phyloP scores from a whole-genome alignment of 2,113 vertebrate species.

The Cheilinus undulatus region DNA sequence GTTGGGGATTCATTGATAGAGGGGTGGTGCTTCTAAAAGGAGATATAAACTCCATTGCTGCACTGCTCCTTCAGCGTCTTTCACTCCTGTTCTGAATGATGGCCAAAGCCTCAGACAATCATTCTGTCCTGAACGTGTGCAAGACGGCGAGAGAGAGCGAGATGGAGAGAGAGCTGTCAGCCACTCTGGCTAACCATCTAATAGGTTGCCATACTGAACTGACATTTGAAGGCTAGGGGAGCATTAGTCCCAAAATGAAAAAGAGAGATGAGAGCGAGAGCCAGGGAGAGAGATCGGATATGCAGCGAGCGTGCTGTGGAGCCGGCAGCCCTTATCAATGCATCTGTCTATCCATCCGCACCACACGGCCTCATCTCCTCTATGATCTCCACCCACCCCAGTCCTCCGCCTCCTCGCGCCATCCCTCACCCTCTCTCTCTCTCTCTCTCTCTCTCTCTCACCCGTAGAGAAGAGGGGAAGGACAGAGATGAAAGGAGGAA shows the following conservation, averaged over 20 bases:
- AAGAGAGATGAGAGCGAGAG: slow-evolving; percentile 55
- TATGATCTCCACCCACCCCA: slow-evolving; percentile 75
- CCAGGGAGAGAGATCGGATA: slow-evolving; percentile 62
- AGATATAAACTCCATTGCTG: slow-evolving; percentile 32
- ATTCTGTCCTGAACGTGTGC: slow-evolving; percentile 53
- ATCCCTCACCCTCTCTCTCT: slow-evolving; percentile 38
- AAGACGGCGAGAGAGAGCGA: slow-evolving; percentile 29
- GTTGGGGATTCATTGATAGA: not conserved
- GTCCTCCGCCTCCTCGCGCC: slow-evolving; percentile 51
- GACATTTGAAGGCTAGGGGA: slow-evolving; percentile 78
- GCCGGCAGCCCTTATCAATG: slow-evolving; percentile 81
- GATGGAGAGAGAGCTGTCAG: slow-evolving; percentile 65
- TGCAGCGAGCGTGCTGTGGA: slow-evolving; percentile 67
- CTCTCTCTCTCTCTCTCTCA: slow-evolving; percentile 28
- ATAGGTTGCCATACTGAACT: slow-evolving; percentile 74
- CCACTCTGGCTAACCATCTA: slow-evolving; percentile 73
- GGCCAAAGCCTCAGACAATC: slow-evolving; percentile 61
- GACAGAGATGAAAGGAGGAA: slow-evolving; percentile 69
- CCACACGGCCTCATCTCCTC: slow-evolving; percentile 76
- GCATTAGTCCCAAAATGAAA: slow-evolving; percentile 74
- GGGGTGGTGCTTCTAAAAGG: slow-evolving; percentile 19
- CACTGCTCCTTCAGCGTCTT: slow-evolving; percentile 44
- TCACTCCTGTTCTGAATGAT: slow-evolving; percentile 52
- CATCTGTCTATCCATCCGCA: slow-evolving; percentile 79
- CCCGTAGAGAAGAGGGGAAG: slow-evolving; percentile 63